Evolutionary conservation across 2,113 vertebrate genomes (phyloP).

Genomic region (Tinamus guttatus): DNA sequence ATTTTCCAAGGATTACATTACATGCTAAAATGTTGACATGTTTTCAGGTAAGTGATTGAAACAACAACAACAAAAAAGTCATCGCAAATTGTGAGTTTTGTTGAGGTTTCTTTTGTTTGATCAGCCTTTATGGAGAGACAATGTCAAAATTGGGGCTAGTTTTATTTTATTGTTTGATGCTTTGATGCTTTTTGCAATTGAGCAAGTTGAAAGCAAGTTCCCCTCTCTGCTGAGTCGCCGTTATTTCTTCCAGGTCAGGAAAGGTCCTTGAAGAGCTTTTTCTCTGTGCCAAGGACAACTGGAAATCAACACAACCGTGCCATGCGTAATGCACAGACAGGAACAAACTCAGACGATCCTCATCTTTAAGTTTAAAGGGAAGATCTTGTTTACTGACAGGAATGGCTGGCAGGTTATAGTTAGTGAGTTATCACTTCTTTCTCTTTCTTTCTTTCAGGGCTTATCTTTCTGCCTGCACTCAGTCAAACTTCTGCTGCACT

Average conservation of each 20-base stretch:
- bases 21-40: not conserved
- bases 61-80: not conserved
- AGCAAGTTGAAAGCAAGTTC: not conserved
- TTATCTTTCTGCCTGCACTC: slow-evolving; percentile 13
- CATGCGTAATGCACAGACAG: not conserved
- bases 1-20: not conserved
- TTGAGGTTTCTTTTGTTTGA: not conserved
- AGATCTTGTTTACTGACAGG: not conserved
- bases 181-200: not conserved
- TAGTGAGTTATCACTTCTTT: not conserved
- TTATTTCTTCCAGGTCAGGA: not conserved
- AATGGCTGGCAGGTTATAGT: not conserved
- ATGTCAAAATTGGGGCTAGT: not conserved
- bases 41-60: not conserved
- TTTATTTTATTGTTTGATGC: not conserved
- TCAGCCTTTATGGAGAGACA: not conserved
- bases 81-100: not conserved
- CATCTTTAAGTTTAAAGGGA: not conserved
- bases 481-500: not conserved
- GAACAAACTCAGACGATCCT: not conserved
- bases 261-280: not conserved
- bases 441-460: too few species aligned
- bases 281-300: not conserved
- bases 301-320: not conserved
- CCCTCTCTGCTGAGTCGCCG: not conserved